Conservation (phyloP, 2,113 vertebrate species). For the Erpornis zantholeuca region DNA sequence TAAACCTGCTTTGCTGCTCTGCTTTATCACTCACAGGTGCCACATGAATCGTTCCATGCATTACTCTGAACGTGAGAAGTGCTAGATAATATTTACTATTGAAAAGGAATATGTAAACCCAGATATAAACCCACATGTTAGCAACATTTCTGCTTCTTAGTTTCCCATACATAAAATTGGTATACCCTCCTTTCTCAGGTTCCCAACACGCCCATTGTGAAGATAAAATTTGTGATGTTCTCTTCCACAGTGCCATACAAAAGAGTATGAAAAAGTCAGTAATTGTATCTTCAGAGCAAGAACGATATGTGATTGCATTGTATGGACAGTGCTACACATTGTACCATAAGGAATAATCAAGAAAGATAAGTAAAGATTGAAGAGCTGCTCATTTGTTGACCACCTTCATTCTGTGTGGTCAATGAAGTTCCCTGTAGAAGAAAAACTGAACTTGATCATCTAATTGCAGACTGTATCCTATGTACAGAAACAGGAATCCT, state of each 20-base stretch:
- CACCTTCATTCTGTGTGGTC: neutral
- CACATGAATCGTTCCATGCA: accelerated
- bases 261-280: neutral
- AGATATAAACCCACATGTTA: neutral
- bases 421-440: neutral
- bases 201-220: neutral
- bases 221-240: neutral
- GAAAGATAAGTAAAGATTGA: neutral
- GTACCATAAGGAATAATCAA: neutral
- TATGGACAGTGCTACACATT: neutral
- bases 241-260: neutral
- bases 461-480: neutral
- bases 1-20: neutral
- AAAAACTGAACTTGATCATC: neutral
- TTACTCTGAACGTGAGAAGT: neutral
- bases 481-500: neutral
- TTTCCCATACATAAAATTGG: neutral
- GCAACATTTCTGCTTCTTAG: neutral
- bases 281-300: neutral
- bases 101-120: neutral
- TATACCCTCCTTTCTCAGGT: neutral
- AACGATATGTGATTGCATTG: neutral
- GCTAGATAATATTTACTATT: neutral
- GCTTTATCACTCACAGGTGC: neutral
- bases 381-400: neutral